A percentile compares a stretch with the other conserved stretches of the same genome.
Conservation (phyloP, 2,888 invertebrate species). For the Hydroisotoma schaefferi region DNA sequence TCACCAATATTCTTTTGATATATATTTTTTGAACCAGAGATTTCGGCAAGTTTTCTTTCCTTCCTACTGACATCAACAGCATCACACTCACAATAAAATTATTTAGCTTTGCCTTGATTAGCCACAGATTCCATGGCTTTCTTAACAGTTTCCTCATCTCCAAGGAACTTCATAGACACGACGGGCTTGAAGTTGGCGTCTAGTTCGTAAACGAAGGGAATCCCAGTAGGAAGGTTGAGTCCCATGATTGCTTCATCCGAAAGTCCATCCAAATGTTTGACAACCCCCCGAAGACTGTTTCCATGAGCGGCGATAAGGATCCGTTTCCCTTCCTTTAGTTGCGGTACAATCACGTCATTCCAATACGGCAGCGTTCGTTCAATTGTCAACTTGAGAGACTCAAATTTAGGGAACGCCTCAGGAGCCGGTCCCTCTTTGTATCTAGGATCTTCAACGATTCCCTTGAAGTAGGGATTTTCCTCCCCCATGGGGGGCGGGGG, state of each 20-base stretch:
- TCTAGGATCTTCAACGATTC: slow-evolving; percentile 70
- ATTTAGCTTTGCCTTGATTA: slow-evolving; percentile 73
- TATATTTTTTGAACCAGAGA: no score
- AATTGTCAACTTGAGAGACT: slow-evolving; percentile 77
- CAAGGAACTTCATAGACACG: slow-evolving; percentile 69
- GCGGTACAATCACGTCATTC: slow-evolving; percentile 76
- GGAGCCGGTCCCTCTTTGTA: slow-evolving; percentile 65
- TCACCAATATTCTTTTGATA: no score
- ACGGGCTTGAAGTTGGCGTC: slow-evolving; percentile 67
- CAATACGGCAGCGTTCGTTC: slow-evolving; percentile 80
- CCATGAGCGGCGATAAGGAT: slow-evolving; percentile 83
- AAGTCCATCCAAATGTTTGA: slow-evolving; percentile 77
- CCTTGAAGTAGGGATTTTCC: slow-evolving; percentile 69
- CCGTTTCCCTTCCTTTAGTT: slow-evolving; percentile 73
- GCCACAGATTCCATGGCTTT: slow-evolving; percentile 73
- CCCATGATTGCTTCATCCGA: slow-evolving; percentile 69
- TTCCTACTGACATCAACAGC: no score
- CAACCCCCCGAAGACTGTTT: slow-evolving; percentile 78
- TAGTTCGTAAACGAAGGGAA: slow-evolving; percentile 74
- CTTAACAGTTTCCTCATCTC: slow-evolving; percentile 70
- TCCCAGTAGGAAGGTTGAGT: slow-evolving; percentile 73
- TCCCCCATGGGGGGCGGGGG: slow-evolving; percentile 77
- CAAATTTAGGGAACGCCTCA: slow-evolving; percentile 74
- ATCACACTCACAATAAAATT: no score
- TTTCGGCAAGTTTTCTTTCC: no score